Base-by-base conservation (phyloP, 2,113 vertebrate genomes). In the Gavialis gangeticus region DNA sequence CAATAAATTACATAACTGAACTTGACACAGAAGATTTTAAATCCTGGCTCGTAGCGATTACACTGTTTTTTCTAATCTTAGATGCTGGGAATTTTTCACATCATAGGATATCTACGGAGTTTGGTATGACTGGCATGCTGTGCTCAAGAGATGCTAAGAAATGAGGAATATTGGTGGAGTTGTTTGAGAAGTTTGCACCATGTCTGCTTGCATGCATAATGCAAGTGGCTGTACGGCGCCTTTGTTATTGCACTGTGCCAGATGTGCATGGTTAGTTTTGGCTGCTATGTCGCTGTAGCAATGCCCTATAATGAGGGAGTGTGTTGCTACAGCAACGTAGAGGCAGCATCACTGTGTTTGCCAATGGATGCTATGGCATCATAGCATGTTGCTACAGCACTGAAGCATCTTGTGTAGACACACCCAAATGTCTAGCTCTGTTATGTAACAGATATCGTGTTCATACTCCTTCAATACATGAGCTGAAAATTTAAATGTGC, bases 121-220 rank as follows among this genome's bases (percentile, higher is more conserved):
- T 37, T 87, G 62, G 67, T 34, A 37, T 71, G 30, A 71, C 24
- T 73, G 69, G 10, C 13, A 55, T 56, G 24, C 66, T 90, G 27
- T 85, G 89, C 18, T 79, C n/a, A 85, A 56, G 22, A 46, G 12
- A 37, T 11, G 34, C 21, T 34, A 73, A 73, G 21, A 34, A 73
- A 28, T 57, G 15, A 27, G 63, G 76, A 12, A 60, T 19, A 7
- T 9, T 76, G 22, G 3, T 37, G 78, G 57, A 60, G 54, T 10
- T 46, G 30, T n/a, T 5, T 0, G 0, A 6, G 37, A 46, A 93
- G 5, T 22, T 91, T 57, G 46, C 1, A 0, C 0, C 0, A 24
- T 73, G 54, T 27, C 37, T 87, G 10, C 0, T 0, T 5, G 56
- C 6, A 1, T 63, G 86, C 46, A 46, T 46, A 46, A 46, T 46